Conservation (phyloP, 2,797 vertebrate genomes). For the Adrianichthys oophorus region DNA sequence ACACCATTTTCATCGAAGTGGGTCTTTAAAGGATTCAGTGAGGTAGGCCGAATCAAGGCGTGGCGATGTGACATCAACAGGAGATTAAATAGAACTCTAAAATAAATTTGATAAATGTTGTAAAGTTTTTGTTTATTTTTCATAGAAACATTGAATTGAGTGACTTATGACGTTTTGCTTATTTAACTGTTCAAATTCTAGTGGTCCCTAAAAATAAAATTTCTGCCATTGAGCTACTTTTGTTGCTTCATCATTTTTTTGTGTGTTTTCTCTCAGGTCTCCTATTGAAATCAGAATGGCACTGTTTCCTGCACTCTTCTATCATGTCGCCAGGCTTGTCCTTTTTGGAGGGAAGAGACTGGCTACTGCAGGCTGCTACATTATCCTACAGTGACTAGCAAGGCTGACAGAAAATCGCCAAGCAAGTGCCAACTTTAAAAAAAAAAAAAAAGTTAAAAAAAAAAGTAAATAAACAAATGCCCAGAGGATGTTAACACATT, state of each 20-base stretch:
- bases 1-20: too few relatives aligned
- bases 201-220: too few relatives aligned
- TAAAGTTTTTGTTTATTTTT: too few relatives aligned
- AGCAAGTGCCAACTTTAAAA: slow-evolving; percentile 94
- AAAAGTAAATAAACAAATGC: slow-evolving; percentile 49
- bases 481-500: slow-evolving; percentile 70
- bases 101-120: too few relatives aligned
- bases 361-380: slow-evolving; percentile 91
- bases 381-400: slow-evolving; percentile 88
- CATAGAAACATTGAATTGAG: too few relatives aligned
- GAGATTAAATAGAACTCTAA: too few relatives aligned
- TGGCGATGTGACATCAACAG: too few relatives aligned
- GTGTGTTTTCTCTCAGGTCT: slow-evolving; percentile 82
- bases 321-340: slow-evolving; percentile 91
- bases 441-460: slow-evolving; percentile 38
- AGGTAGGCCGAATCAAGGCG: too few relatives aligned
- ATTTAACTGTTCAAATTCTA: too few relatives aligned
- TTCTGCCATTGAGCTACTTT: not conserved
- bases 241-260: not conserved
- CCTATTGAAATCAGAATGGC: slow-evolving; percentile 93
- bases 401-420: slow-evolving; percentile 90
- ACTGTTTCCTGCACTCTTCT: slow-evolving; percentile 98
- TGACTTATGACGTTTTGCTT: too few relatives aligned
- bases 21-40: too few relatives aligned
- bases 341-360: slow-evolving; percentile 91